Base-by-base conservation (phyloP, 2,113 vertebrate genomes). In the Penelope pileata region DNA sequence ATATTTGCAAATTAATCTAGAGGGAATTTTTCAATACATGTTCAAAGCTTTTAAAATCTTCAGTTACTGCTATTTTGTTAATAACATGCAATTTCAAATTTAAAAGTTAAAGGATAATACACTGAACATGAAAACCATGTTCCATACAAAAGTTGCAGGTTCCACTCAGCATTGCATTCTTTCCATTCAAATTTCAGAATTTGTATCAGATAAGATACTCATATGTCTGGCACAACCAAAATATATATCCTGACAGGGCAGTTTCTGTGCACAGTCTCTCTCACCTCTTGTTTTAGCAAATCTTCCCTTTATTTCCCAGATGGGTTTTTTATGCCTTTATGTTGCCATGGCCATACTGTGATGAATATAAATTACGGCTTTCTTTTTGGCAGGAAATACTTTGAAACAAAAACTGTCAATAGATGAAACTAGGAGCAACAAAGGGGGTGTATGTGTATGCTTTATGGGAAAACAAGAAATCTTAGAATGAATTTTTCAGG, bases 361-460 rank as follows among this genome's bases (percentile, higher is more conserved):
- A 48, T 32, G 16, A 79, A 79, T 48, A 50, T 38, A 83, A 94
- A 88, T 78, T 54, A 66, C 34, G 32, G 29, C 15, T 86, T 85
- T 62, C 45, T 72, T 82, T 89, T 85, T 47, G 42, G 22, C 43
- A 78, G 53, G 64, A 93, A 80, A 60, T 62, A 18, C 26, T 29
- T 24, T 77, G 66, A 90, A 89, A 88, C 72, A 40, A 86, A 85
- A 88, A 54, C 18, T 69, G 51, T 24, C 19, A 23, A 3, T 60
- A 81, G 81, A 88, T 9, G 34, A 86, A 91, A 72, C 26, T 18
- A 51, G 24, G 83, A 91, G 34, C 34, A 82, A 47, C 12, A 56
- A 54, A 32, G 22, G 3, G 2, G 3, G 4, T 12, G 47, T 1
- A 1, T 18, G 7, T 36, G 51, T 91, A 27, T 0, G 3, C 4